Evolutionary conservation across 2,797 vertebrate species (phyloP).

Genomic region (Manis javanica): DNA sequence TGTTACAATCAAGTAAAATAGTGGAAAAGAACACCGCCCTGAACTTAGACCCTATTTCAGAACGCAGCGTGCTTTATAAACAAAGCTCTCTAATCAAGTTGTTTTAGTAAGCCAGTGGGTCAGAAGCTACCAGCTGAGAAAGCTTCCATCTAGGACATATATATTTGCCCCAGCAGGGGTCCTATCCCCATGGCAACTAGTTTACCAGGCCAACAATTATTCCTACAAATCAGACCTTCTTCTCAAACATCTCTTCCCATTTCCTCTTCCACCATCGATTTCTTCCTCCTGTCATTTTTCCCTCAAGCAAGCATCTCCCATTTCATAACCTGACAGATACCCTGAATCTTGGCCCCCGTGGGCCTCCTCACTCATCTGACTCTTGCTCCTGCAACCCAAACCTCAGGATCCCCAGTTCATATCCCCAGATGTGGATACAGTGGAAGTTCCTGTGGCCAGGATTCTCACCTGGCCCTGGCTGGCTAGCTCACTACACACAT

Average conservation of each 20-base stretch:
- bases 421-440: no score
- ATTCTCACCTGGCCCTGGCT: no score
- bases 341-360: accelerated
- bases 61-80: not conserved
- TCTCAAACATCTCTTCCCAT: not conserved
- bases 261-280: not conserved
- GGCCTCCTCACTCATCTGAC: not conserved
- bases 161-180: not conserved
- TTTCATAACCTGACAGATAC: not conserved
- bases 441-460: no score
- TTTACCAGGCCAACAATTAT: not conserved
- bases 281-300: not conserved
- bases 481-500: no score
- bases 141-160: not conserved
- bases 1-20: not conserved
- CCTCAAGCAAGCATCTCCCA: not conserved
- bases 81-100: not conserved
- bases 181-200: not conserved
- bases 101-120: not conserved
- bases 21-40: not conserved
- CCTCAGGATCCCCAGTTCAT: not conserved
- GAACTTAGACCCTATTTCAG: not conserved
- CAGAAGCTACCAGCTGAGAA: not conserved
- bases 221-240: not conserved
- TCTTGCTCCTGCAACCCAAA: not conserved